These are phyloP conservation scores for Oligia latruncula DNA, from an alignment of 2,888 invertebrate genomes.

Conservation along the genomic window DNA sequence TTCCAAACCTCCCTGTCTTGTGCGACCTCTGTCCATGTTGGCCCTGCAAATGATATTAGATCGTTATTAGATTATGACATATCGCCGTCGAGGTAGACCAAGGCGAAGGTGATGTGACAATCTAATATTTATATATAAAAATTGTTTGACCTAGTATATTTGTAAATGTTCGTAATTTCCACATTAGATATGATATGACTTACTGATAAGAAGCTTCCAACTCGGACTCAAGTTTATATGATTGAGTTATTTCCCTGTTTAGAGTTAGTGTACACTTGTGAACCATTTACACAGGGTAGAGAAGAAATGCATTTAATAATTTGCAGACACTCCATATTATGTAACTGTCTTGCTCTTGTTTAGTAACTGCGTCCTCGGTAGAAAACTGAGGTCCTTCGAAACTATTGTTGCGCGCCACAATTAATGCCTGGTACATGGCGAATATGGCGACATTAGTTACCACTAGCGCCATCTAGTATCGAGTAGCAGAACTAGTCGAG, in stretches of 20 bases:
- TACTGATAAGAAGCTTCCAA: slow-evolving; percentile 47
- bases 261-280: slow-evolving; percentile 26
- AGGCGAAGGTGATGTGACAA: too few species aligned
- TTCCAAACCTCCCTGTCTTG: too few species aligned
- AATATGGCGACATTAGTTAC: too few species aligned
- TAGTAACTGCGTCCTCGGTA: not conserved
- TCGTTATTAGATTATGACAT: too few species aligned
- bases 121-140: slow-evolving; percentile 2
- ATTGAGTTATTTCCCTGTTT: slow-evolving; percentile 44
- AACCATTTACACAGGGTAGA: not conserved
- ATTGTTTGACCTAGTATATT: slow-evolving; percentile 34
- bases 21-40: too few species aligned
- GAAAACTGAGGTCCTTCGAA: not conserved
- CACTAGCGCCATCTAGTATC: too few species aligned
- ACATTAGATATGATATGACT: slow-evolving; percentile 45
- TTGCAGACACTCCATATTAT: not conserved
- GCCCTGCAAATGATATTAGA: too few species aligned
- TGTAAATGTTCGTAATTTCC: slow-evolving; percentile 48
- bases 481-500: too few species aligned
- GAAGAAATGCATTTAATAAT: not conserved
- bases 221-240: slow-evolving; percentile 26
- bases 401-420: too few species aligned
- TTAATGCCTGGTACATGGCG: too few species aligned
- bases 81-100: too few species aligned
- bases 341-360: not conserved